Evolutionary conservation across 2,113 vertebrate species (phyloP).

Genomic region (Rhinogobius similis): DNA sequence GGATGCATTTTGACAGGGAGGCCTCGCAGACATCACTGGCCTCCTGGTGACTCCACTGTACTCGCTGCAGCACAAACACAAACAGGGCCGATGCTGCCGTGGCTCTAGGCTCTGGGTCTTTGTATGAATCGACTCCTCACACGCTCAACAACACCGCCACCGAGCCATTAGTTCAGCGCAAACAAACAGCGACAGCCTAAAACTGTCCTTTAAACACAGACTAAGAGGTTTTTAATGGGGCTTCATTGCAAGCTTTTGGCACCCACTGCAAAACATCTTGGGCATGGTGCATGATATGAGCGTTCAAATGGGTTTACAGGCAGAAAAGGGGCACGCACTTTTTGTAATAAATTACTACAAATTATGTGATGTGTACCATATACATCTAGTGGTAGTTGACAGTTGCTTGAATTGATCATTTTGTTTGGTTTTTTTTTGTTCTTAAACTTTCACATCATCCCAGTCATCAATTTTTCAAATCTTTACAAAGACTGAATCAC

Average conservation of each 20-base stretch:
- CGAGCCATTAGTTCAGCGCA: slow-evolving; percentile 35
- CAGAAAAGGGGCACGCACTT: neutral
- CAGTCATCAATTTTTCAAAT: too few species aligned
- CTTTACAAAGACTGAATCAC: too few species aligned
- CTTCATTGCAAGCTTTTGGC: slow-evolving; percentile 15
- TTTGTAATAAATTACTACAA: too few species aligned
- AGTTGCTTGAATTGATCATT: too few species aligned
- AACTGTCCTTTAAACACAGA: slow-evolving; percentile 35
- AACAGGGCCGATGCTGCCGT: slow-evolving; percentile 32
- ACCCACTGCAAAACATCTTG: neutral
- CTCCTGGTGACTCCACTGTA: slow-evolving; percentile 73
- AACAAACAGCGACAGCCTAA: slow-evolving; percentile 35
- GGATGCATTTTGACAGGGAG: slow-evolving; percentile 68
- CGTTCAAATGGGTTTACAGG: neutral
- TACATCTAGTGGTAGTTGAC: too few species aligned
- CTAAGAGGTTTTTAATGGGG: slow-evolving; percentile 6
- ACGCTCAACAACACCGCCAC: neutral
- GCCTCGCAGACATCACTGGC: slow-evolving; percentile 70
- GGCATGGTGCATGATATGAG: neutral
- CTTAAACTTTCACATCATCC: too few species aligned
- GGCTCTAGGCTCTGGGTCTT: slow-evolving; percentile 21
- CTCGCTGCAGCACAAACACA: slow-evolving; percentile 49
- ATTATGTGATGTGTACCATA: too few species aligned
- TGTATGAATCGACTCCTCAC: slow-evolving; percentile 9
- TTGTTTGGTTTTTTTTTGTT: too few species aligned